Evolutionary conservation across 1,140 invertebrate genomes (phyloP).

Genomic region (Acromyrmex heyeri): DNA sequence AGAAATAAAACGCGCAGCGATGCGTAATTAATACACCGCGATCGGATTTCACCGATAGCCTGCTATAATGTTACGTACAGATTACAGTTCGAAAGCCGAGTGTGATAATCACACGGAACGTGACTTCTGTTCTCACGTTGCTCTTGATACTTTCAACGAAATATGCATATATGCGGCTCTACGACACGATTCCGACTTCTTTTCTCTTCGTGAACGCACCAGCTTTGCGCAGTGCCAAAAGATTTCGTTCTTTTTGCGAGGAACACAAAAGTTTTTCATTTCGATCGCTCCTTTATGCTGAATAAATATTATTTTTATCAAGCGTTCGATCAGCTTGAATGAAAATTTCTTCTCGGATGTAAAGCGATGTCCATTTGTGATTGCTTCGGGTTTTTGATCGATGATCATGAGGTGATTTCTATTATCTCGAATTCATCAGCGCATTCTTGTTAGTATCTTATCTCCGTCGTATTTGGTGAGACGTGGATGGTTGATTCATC

Average conservation of each 20-base stretch:
- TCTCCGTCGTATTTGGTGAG: neutral
- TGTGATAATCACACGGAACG: constrained; percentile 36
- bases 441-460: constrained; percentile 8
- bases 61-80: constrained; percentile 51
- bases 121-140: constrained; percentile 42
- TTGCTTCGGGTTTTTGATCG: neutral
- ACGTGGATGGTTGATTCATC: neutral
- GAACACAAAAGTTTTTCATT: neutral
- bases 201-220: neutral
- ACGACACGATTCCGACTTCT: neutral
- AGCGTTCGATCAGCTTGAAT: neutral
- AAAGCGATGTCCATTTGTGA: neutral
- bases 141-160: constrained; percentile 36
- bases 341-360: neutral
- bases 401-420: neutral
- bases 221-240: neutral
- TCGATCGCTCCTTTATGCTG: neutral
- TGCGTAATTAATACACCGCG: constrained; percentile 70
- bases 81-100: constrained; percentile 30
- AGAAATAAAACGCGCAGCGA: constrained; percentile 26
- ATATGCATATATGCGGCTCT: neutral
- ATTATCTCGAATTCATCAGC: neutral
- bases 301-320: constrained; percentile 20
- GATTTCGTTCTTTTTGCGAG: neutral
- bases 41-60: constrained; percentile 64